Evolutionary conservation across 2,888 invertebrate species (phyloP), one percentile per base, ranked within the genome.

Genomic region (Chorisops tibialis): DNA sequence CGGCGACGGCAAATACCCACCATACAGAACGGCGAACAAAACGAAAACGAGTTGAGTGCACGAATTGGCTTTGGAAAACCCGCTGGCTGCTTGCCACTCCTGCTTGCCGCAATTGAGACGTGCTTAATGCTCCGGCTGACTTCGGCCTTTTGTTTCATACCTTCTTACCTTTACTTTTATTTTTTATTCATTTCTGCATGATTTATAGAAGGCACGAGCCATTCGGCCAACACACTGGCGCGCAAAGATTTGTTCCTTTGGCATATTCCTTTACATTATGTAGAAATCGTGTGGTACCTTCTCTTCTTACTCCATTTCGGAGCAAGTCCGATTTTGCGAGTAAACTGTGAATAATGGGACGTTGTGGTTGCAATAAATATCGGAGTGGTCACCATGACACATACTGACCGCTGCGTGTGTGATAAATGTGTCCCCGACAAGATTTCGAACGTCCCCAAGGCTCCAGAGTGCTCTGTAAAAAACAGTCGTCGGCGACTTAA

Each of bases 181-280:
- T 48, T 59, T 48, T 59, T 59, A 37, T 59, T 38, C 59, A 47
- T 48, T 47, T 30, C 48, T 48, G 59, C 59, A 59, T 65, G 65
- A 65, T 65, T 65, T 65, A 65, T 65, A 51, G 60, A 14, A 56
- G 62, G 65, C 65, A 65, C 65, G 65, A 65, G 65, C 65, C 65
- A 65, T 21, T 56, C 45, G 30, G 11, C 56, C n/a, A 43, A 58
- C 21, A 48, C 48, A 38, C 48, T 18, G 41, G 30, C 30, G 22
- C 12, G n/a, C 38, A 21, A 39, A 56, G 56, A 56, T 56, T 56
- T 30, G 43, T 41, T 43, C 35, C 56, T 43, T 30, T 22, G 24
- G 9, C 11, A 9, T 47, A 21, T 18, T 47, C 21, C 22, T 47
- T 11, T n/a, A 22, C 19, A n/a, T n/a, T n/a, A 11, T 21, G 47